phyloP scores from a whole-genome alignment of 2,797 vertebrate species.

The Poecilia velifera region DNA sequence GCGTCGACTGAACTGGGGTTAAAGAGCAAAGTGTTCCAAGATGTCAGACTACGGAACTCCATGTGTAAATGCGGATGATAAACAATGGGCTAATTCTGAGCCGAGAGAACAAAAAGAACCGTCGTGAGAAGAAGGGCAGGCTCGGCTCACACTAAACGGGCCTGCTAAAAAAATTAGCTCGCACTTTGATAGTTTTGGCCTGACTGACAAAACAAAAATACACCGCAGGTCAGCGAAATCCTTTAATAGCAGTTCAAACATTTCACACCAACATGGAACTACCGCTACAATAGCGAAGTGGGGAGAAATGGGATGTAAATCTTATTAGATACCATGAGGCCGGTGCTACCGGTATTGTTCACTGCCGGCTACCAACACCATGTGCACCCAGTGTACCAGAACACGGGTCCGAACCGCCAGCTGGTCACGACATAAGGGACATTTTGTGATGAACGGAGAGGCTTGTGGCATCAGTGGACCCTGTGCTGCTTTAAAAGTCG shows the following conservation, averaged over 20 bases:
- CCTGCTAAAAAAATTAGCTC: conserved; percentile 3
- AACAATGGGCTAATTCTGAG: background rate
- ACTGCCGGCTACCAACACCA: background rate
- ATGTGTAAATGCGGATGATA: background rate
- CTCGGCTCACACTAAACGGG: background rate
- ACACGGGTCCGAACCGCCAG: background rate
- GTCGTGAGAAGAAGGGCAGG: background rate
- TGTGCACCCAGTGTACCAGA: background rate
- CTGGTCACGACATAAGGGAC: too few relatives aligned
- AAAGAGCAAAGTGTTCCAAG: background rate
- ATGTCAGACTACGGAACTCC: background rate
- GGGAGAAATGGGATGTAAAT: background rate
- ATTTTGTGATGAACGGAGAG: too few relatives aligned
- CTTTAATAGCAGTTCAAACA: background rate
- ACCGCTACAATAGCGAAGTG: background rate
- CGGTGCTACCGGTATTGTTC: background rate
- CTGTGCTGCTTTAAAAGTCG: too few relatives aligned
- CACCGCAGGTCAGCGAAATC: background rate
- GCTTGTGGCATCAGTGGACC: too few relatives aligned
- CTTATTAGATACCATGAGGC: background rate
- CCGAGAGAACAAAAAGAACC: background rate
- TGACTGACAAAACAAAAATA: background rate
- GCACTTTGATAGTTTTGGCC: background rate
- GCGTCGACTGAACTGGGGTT: background rate
- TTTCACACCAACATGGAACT: background rate